A percentile compares a stretch with the other conserved stretches of the same genome.
phyloP scores from a whole-genome alignment of 2,797 vertebrate genomes.

The Tokudaia tokunoshimensis region DNA sequence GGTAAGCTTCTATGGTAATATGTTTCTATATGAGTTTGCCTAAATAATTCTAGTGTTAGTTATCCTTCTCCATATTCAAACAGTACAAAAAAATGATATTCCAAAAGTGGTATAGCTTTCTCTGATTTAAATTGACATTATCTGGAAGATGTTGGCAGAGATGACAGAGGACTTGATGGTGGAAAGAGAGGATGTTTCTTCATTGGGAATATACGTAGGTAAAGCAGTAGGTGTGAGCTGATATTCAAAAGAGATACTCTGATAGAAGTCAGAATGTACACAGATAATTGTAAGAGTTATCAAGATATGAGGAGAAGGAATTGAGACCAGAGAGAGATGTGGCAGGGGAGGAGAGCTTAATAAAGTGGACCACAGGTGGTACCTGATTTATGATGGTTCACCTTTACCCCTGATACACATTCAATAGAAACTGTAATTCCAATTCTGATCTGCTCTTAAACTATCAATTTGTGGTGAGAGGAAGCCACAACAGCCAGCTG shows the following conservation, averaged over 20 bases:
- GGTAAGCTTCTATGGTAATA: background rate
- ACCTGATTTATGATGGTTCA: no score
- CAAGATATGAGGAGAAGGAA: background rate
- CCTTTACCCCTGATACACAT: background rate
- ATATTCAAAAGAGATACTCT: background rate
- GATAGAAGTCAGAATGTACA: background rate
- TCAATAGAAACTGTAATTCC: background rate
- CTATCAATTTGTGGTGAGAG: background rate
- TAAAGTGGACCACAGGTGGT: background rate
- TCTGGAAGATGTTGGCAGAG: background rate
- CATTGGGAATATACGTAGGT: background rate
- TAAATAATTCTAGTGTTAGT: background rate
- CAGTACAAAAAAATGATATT: background rate
- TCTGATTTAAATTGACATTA: background rate
- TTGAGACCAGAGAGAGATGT: background rate
- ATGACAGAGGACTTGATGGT: background rate
- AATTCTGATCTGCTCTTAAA: background rate
- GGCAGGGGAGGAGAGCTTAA: background rate
- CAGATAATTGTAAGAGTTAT: slow-evolving; percentile 1
- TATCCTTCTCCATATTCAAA: background rate
- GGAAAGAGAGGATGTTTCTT: background rate
- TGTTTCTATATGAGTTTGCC: background rate
- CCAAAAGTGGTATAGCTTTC: background rate
- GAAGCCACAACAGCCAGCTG: background rate
- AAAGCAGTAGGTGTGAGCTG: background rate